Base-by-base conservation (phyloP, 1,140 invertebrate genomes). In the Drosophila quadrilineata region DNA sequence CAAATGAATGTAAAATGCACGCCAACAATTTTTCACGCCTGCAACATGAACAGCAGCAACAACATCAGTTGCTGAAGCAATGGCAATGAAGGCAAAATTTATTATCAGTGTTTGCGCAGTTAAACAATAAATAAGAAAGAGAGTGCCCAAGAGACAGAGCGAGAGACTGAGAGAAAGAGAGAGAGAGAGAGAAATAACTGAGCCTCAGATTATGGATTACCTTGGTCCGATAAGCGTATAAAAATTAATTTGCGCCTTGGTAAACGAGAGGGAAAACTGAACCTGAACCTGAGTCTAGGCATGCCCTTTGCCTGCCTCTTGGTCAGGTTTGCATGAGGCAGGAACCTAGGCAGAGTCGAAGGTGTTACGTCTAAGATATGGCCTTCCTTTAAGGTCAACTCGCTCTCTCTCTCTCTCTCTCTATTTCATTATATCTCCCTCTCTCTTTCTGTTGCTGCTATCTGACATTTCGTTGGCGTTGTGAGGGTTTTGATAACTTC, bases 11-110 rank as follows among this genome's bases (percentile, higher is more conserved):
- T 66, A 33, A 67, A 67, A 62, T 67, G 57, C 64, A 67, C 22
- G 64, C 64, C 58, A 54, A 67, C 64, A 62, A 67, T 67, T 62
- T 67, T 67, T 67, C 64, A 67, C 58, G 64, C 64, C 64, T 62
- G 63, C 57, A 66, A 66, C 46, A 60, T 49, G 19, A 65, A 26
- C 57, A 52, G 6, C 57, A 46, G 36, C 50, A 38, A 24, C 50
- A 35, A 24, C 38, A 41, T 10, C 33, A 26, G 24, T 6, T 28
- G 36, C 45, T 14, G n/a, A 6, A 45, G 6, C 24, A 24, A 9
- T 17, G 46, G 17, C 41, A 52, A 60, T 52, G 40, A 60, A 66
- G 31, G 49, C 33, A 24, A 53, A 67, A 68, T 68, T 68, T 68
- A 68, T 68, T 68, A 68, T 68, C 65, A 43, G 49, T 56, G 50